Evolutionary conservation across 2,113 vertebrate genomes (phyloP).

Genomic region (Nannospalax galili): DNA sequence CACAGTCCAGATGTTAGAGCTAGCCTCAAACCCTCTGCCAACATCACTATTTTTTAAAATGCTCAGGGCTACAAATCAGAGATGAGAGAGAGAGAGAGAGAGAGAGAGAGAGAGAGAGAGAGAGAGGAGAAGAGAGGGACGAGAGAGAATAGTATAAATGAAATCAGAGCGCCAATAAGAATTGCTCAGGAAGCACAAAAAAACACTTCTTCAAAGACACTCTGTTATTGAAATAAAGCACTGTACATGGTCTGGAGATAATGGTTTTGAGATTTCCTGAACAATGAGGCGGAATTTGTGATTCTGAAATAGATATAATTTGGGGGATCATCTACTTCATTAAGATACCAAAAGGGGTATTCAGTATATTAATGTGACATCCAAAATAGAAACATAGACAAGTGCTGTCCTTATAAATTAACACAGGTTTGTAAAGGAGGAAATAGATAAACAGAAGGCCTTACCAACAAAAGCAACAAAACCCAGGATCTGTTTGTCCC

Average conservation of each 20-base stretch:
- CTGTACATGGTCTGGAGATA: constrained; percentile 10
- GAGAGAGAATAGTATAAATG: constrained; percentile 9
- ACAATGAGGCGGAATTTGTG: constrained; percentile 56
- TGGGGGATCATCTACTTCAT: constrained; percentile 58
- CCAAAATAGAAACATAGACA: constrained; percentile 57
- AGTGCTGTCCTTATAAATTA: constrained; percentile 6
- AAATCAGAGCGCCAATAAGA: background rate
- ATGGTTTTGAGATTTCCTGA: constrained; percentile 64
- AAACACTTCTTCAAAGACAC: constrained; percentile 31
- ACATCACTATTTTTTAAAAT: constrained; percentile 51
- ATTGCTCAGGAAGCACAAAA: constrained; percentile 38
- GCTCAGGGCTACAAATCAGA: constrained; percentile 47
- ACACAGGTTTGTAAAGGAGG: background rate
- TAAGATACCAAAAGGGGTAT: background rate
- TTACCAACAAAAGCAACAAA: background rate
- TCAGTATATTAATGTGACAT: constrained; percentile 31
- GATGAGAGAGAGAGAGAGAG: background rate
- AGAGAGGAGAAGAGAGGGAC: background rate
- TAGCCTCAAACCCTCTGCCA: constrained; percentile 22
- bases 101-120: background rate
- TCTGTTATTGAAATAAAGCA: constrained; percentile 47
- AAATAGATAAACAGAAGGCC: background rate
- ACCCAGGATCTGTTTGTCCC: constrained; percentile 20
- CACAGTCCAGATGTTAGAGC: background rate
- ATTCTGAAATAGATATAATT: constrained; percentile 62